Evolutionary conservation across 2,113 vertebrate genomes (phyloP).

Genomic region (Colius striatus): DNA sequence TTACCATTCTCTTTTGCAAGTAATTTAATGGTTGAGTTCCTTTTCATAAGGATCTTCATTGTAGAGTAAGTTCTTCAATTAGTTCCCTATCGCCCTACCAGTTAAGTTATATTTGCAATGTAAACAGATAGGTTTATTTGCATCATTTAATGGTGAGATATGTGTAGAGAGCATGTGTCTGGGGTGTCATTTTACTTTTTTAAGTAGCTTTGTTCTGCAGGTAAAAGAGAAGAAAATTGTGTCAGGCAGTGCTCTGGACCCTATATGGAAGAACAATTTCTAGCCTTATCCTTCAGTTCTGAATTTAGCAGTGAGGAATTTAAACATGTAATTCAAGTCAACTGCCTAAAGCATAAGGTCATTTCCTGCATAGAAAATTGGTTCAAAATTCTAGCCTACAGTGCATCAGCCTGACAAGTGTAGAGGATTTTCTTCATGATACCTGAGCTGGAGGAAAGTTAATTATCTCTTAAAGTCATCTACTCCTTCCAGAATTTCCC

Average conservation of each 20-base stretch:
- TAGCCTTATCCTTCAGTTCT: not conserved
- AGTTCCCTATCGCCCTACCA: slow-evolving; percentile 19
- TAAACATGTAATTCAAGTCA: not conserved
- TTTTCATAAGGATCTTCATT: slow-evolving; percentile 19
- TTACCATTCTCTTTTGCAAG: slow-evolving; percentile 8
- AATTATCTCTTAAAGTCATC: not conserved
- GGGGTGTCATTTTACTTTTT: not conserved
- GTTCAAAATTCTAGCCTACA: not conserved
- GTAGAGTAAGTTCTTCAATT: slow-evolving; percentile 25
- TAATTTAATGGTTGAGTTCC: slow-evolving; percentile 56
- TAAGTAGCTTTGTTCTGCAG: not conserved
- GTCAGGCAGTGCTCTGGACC: not conserved
- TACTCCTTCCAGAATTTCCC: not conserved
- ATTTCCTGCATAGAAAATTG: not conserved
- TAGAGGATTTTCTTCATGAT: not conserved
- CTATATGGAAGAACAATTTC: not conserved
- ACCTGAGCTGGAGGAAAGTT: not conserved
- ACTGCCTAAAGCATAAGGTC: not conserved
- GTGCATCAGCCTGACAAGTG: not conserved
- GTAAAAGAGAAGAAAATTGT: not conserved
- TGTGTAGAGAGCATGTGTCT: rapidly evolving
- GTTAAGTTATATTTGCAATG: not conserved
- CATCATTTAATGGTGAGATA: not conserved
- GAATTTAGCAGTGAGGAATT: not conserved
- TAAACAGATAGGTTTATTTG: slow-evolving; percentile 45